Conservation (phyloP, 2,113 vertebrate species). For the Pelodiscus sinensis region DNA sequence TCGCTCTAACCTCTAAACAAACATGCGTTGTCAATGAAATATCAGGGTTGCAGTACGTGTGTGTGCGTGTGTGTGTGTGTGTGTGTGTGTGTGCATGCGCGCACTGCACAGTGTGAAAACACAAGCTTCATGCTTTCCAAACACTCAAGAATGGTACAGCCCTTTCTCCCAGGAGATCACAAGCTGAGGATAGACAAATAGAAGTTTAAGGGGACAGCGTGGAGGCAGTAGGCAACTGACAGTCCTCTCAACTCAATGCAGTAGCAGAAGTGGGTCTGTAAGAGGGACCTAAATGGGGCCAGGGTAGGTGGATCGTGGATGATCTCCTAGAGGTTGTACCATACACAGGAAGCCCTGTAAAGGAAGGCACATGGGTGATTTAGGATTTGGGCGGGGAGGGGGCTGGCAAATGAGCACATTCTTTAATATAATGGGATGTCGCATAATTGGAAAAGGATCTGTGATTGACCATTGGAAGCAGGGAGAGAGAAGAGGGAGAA, state of each 20-base stretch:
- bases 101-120: rapidly evolving
- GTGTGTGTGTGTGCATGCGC: background rate
- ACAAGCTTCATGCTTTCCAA: background rate
- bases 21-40: background rate
- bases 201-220: background rate
- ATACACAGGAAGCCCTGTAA: background rate
- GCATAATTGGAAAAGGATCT: background rate
- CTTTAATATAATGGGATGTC: background rate
- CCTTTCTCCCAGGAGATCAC: background rate
- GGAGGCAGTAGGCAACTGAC: background rate
- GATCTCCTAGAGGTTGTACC: background rate
- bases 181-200: background rate
- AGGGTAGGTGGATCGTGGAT: background rate
- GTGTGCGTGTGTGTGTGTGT: background rate
- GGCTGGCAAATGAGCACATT: background rate
- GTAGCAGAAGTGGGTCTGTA: background rate
- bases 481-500: background rate
- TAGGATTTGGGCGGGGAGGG: background rate
- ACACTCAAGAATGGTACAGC: background rate
- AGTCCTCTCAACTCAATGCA: background rate
- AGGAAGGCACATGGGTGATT: background rate
- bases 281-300: background rate
- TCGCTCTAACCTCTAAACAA: background rate
- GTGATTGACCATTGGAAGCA: background rate
- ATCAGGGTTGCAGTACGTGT: background rate